A percentile compares a stretch with the other conserved stretches of the same genome.
Evolutionary conservation across 2,797 vertebrate genomes (phyloP).

Genomic region (Diplodus sargus): DNA sequence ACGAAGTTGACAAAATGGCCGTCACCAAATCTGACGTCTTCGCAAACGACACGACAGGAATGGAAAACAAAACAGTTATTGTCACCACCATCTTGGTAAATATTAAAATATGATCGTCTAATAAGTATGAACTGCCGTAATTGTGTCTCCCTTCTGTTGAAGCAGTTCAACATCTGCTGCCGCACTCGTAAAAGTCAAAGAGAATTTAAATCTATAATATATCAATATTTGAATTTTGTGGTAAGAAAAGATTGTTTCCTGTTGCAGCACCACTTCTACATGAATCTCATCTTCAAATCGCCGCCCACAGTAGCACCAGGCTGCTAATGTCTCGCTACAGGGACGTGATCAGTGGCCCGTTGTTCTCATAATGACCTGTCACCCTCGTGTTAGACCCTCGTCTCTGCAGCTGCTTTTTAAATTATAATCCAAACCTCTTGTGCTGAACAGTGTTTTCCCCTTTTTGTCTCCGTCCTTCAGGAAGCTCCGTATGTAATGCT

Average conservation of each 20-base stretch:
- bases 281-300: not conserved
- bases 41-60: conserved; percentile 93
- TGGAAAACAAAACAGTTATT: conserved; percentile 99
- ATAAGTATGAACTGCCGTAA: not conserved
- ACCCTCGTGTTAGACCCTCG: not conserved
- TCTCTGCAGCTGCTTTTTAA: conserved; percentile 22
- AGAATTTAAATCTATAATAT: not conserved
- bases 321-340: not conserved
- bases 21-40: conserved; percentile 95
- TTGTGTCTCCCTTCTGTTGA: not conserved
- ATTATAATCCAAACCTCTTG: conserved; percentile 25
- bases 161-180: not conserved
- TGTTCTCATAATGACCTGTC: conserved; percentile 15
- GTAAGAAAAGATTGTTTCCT: not conserved
- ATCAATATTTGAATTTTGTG: not conserved
- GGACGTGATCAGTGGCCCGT: not conserved
- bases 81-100: conserved; percentile 98
- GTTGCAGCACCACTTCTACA: not conserved
- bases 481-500: conserved; percentile 99
- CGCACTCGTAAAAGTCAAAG: not conserved
- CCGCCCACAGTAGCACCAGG: not conserved
- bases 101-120: not conserved
- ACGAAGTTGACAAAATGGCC: conserved; percentile 98
- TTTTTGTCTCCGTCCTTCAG: conserved; percentile 76
- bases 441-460: conserved; percentile 45